Percentiles rank a stretch among this genome's conserved stretches.
phyloP scores from a whole-genome alignment of 2,888 invertebrate species.

The Drepanosiphum platanoidis region DNA sequence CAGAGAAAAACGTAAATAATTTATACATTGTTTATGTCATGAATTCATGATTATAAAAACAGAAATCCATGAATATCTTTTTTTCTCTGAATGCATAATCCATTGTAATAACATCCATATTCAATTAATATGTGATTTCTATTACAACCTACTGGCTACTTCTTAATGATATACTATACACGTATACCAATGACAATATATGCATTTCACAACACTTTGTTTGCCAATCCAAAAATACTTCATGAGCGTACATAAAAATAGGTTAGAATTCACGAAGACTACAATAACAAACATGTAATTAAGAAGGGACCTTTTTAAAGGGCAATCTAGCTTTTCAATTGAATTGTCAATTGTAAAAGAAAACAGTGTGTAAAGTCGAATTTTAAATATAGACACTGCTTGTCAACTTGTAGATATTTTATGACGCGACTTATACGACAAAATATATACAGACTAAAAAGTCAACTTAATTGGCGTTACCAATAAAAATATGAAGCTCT shows the following conservation, averaged over 20 bases:
- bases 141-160: not conserved
- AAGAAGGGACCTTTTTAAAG: slow-evolving; percentile 8
- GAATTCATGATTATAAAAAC: not conserved
- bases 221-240: slow-evolving; percentile 54
- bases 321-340: slow-evolving; percentile 9
- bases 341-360: not conserved
- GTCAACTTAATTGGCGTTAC: not conserved
- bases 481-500: not conserved
- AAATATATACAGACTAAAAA: not conserved
- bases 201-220: slow-evolving; percentile 33
- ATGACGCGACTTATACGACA: not conserved
- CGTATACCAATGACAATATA: not conserved
- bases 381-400: not conserved
- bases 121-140: not conserved
- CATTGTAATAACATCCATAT: not conserved
- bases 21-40: not conserved
- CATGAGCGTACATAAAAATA: slow-evolving; percentile 39
- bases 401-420: not conserved
- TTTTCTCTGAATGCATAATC: not conserved
- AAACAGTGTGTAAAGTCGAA: not conserved
- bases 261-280: not conserved
- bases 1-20: not conserved
- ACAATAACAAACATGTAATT: slow-evolving; percentile 8
- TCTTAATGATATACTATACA: not conserved
- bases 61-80: not conserved